Base-by-base conservation (phyloP, 2,113 vertebrate species). In the Paralichthys olivaceus region DNA sequence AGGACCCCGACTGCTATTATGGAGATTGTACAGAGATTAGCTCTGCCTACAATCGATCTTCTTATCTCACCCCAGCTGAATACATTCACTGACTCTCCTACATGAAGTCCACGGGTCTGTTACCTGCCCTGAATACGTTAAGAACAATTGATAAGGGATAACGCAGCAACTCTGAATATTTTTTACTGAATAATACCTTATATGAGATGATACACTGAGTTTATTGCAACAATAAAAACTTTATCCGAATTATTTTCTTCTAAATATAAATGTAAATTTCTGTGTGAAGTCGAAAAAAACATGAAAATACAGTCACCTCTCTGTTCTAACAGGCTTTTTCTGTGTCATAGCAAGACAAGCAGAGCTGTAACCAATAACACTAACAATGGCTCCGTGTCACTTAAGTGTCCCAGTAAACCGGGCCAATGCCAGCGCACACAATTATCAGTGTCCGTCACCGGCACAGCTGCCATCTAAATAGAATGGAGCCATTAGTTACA, bases 41-140 rank as follows among this genome's bases (percentile, higher is more conserved):
- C 55, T 49, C 34, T 29, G 55, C 68, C 55, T 78, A 55, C 54
- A 72, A 86, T 91, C 80, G 20, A 63, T 84, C 72, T 74, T 66
- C 28, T 82, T 80, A 69, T 77, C 73, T 78, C 22, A 66, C 14
- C 11, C 49, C 29, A 23, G 29, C 25, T 58, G 63, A 79, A 81
- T 69, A 77, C 77, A 86, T 65, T 69, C 66, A 84, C 72, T 17
- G 73, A 84, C 45, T 60, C 72, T 34, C 58, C 67, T 28, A 43
- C 22, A 47, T 7, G 49, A 61, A 26, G 59, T 67, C 54, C 19
- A 3, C 13, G 40, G 40, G 3, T 43, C 40, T 15, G 40, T 15
- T 12, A 43, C 26, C 53, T 65, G 12, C 23, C 45, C 58, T n/a
- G 28, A 70, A 43, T 60, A 53, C 9, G 9, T 43, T 43, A 15